Evolutionary conservation across 35 echinoderm and acorn worm species (phyloP).

Genomic region (Amphiura filiformis): DNA sequence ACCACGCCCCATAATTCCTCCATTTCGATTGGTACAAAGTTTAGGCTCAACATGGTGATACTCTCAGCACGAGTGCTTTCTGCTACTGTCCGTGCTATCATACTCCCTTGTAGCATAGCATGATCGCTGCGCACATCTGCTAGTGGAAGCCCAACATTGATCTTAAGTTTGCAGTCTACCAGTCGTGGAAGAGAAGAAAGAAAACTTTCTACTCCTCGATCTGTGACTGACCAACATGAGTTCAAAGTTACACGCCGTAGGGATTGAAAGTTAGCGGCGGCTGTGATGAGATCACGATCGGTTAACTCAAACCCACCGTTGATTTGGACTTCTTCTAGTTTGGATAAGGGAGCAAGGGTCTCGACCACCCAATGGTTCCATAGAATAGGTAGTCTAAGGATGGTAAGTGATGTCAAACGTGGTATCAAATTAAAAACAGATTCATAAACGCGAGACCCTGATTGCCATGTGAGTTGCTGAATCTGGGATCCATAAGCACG

Average conservation of each 20-base stretch:
- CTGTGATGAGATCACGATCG: conserved; percentile 62
- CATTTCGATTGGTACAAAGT: conserved; percentile 81
- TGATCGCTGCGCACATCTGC: conserved; percentile 76
- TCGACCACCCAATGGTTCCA: conserved; percentile 88
- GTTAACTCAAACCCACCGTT: conserved; percentile 85
- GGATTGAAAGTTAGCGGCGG: conserved; percentile 65
- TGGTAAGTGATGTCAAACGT: conserved; percentile 51
- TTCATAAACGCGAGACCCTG: conserved; percentile 78
- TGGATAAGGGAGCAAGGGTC: conserved; percentile 49
- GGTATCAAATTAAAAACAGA: conserved; percentile 74
- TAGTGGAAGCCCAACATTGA: conserved; percentile 78
- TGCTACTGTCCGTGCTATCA: conserved; percentile 46
- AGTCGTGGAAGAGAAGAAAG: conserved; percentile 41
- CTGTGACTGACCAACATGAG: conserved; percentile 76
- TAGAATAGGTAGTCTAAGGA: conserved; percentile 74
- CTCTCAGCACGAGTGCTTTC: conserved; percentile 35
- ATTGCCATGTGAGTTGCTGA: conserved; percentile 67
- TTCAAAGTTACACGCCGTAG: conserved; percentile 61
- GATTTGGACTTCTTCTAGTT: conserved; percentile 70
- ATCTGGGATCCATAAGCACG: conserved; percentile 75
- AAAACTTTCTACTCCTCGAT: conserved; percentile 57
- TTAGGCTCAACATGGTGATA: conserved; percentile 64
- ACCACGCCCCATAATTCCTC: conserved; percentile 95
- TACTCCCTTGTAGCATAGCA: conserved; percentile 82
- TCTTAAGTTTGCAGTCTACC: conserved; percentile 70